Evolutionary conservation across 2,888 invertebrate species (phyloP).

Genomic region (Antheraea yamamai): DNA sequence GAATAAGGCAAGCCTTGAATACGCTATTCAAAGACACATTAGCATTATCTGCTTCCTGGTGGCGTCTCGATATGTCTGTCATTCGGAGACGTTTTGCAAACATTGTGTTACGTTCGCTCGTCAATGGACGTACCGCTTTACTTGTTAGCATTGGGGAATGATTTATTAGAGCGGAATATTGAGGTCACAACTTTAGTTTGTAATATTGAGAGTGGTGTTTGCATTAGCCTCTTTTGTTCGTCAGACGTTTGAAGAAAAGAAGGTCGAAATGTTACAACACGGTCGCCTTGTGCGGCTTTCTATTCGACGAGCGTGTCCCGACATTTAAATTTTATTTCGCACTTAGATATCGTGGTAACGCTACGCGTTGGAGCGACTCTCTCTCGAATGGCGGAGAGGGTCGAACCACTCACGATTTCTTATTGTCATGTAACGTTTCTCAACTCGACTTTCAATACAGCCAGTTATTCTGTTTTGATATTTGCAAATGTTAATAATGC

Average conservation of each 20-base stretch:
- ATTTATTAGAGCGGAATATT: slow-evolving; percentile 72
- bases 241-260: slow-evolving; percentile 68
- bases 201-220: slow-evolving; percentile 60
- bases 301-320: slow-evolving; percentile 77
- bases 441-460: slow-evolving; percentile 62
- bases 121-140: slow-evolving; percentile 52
- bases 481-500: slow-evolving; percentile 45
- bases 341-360: slow-evolving; percentile 69
- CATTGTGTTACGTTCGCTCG: slow-evolving; percentile 46
- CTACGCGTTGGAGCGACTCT: slow-evolving; percentile 63
- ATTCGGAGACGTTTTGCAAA: slow-evolving; percentile 52
- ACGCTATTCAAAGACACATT: slow-evolving; percentile 76
- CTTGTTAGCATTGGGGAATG: slow-evolving; percentile 55
- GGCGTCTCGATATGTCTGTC: slow-evolving; percentile 62
- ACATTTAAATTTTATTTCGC: slow-evolving; percentile 78
- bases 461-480: slow-evolving; percentile 43
- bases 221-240: slow-evolving; percentile 74
- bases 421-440: slow-evolving; percentile 56
- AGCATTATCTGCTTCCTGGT: slow-evolving; percentile 77
- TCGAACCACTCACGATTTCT: slow-evolving; percentile 74
- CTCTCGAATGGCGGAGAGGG: slow-evolving; percentile 73
- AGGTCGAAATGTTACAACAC: slow-evolving; percentile 78
- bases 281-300: slow-evolving; percentile 80
- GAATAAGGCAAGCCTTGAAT: slow-evolving; percentile 77
- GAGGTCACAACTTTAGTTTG: slow-evolving; percentile 66